phyloP scores from a whole-genome alignment of 2,888 invertebrate species.

The Thalpophila matura region DNA sequence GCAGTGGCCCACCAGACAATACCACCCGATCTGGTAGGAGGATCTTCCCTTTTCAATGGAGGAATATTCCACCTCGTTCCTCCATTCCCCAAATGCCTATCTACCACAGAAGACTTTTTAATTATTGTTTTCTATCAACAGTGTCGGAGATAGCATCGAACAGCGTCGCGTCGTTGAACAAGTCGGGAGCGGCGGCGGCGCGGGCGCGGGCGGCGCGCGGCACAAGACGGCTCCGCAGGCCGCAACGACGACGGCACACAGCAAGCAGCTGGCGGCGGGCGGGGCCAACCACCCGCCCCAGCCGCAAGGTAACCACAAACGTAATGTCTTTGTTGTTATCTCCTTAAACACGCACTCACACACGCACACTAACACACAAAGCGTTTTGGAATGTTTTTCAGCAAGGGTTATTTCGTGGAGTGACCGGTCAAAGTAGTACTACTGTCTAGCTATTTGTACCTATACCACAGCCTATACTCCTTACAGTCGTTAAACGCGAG shows the following conservation, averaged over 20 bases:
- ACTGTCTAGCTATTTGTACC: neutral
- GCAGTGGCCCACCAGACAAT: no score
- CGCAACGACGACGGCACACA: constrained; percentile 94
- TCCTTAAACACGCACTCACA: constrained; percentile 61
- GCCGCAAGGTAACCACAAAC: constrained; percentile 91
- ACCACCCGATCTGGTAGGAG: no score
- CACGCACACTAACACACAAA: constrained; percentile 32
- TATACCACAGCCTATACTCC: no score
- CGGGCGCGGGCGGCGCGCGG: constrained; percentile 86
- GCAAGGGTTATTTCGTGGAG: neutral
- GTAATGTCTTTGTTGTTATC: constrained; percentile 86
- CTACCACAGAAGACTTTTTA: no score
- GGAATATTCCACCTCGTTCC: no score
- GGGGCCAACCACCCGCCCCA: constrained; percentile 93
- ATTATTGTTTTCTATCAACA: constrained; percentile 57
- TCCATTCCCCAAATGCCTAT: neutral
- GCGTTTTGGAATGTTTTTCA: neutral
- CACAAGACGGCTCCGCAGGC: constrained; percentile 85
- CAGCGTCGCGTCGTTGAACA: constrained; percentile 74
- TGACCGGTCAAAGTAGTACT: neutral
- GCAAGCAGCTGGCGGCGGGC: constrained; percentile 95
- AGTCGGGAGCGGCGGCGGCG: constrained; percentile 76
- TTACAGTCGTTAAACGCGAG: no score
- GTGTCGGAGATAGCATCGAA: constrained; percentile 89
- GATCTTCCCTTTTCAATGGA: no score